Conservation (phyloP, 1,140 invertebrate genomes). For the Drosophila pseudoananassae region DNA sequence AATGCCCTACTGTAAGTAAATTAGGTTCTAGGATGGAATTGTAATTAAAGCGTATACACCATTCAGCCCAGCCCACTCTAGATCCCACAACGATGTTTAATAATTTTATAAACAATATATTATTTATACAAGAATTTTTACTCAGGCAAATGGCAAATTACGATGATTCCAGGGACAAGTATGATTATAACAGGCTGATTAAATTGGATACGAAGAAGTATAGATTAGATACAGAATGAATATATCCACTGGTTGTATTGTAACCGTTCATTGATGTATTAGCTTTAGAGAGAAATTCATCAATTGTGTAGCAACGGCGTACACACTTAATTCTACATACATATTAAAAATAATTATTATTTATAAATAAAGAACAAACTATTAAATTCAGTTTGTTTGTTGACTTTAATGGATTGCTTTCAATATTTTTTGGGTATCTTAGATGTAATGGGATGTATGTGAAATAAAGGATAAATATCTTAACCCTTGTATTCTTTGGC, state of each 20-base stretch:
- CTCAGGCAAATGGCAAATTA: conserved; percentile 44
- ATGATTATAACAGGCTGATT: conserved; percentile 34
- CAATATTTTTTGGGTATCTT: background rate
- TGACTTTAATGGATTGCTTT: conserved; percentile 6
- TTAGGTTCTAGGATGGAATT: conserved; percentile 1
- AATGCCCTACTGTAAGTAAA: conserved; percentile 6
- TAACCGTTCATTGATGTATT: conserved; percentile 65
- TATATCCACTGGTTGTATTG: conserved; percentile 62
- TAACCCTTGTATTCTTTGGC: conserved; percentile 2
- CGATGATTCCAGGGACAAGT: conserved; percentile 47
- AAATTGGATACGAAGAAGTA: conserved; percentile 1
- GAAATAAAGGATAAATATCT: background rate
- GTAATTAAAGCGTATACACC: conserved; percentile 5
- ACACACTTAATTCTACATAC: conserved; percentile 37
- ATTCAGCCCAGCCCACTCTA: conserved; percentile 11
- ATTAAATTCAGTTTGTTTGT: conserved; percentile 3
- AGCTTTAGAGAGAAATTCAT: conserved; percentile 52
- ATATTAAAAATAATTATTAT: conserved; percentile 31
- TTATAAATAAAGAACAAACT: conserved; percentile 28
- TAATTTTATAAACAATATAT: conserved; percentile 32
- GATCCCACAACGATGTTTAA: conserved; percentile 14
- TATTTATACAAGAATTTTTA: conserved; percentile 38
- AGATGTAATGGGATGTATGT: background rate
- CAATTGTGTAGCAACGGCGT: conserved; percentile 47
- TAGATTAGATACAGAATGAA: conserved; percentile 1